Conservation (phyloP, 1,140 invertebrate species). For the Lycorma delicatula region DNA sequence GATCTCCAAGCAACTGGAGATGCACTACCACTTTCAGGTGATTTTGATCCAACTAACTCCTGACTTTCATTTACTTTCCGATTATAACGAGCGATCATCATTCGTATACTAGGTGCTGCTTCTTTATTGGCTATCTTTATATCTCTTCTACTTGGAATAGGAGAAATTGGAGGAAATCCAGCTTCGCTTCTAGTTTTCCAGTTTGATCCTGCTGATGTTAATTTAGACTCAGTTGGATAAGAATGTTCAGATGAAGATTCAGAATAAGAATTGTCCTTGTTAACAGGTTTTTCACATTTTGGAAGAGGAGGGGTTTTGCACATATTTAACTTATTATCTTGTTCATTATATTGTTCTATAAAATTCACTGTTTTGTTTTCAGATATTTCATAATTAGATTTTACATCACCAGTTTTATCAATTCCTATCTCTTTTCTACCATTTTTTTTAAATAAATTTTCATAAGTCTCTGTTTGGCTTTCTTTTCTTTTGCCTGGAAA, state of each 20-base stretch:
- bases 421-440: background rate
- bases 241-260: slow-evolving; percentile 26
- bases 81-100: slow-evolving; percentile 59
- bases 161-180: slow-evolving; percentile 23
- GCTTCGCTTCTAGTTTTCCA: slow-evolving; percentile 12
- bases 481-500: slow-evolving; percentile 11
- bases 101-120: slow-evolving; percentile 51
- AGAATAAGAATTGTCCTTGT: slow-evolving; percentile 12
- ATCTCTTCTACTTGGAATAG: slow-evolving; percentile 19
- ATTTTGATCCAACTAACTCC: slow-evolving; percentile 32
- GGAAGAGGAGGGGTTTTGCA: background rate
- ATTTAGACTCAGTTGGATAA: too few species aligned
- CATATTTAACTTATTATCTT: too few species aligned
- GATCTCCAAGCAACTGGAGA: slow-evolving; percentile 51
- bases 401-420: background rate
- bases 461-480: background rate
- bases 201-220: background rate
- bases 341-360: too few species aligned
- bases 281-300: slow-evolving; percentile 1
- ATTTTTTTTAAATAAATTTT: slow-evolving; percentile 6
- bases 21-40: slow-evolving; percentile 45
- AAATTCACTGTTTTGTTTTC: background rate
- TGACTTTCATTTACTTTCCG: slow-evolving; percentile 32
- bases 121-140: slow-evolving; percentile 41
- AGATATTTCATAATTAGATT: background rate